A percentile compares a stretch with the other conserved stretches of the same genome.
Conservation (phyloP, 2,113 vertebrate genomes). For the Perca schrenkii region DNA sequence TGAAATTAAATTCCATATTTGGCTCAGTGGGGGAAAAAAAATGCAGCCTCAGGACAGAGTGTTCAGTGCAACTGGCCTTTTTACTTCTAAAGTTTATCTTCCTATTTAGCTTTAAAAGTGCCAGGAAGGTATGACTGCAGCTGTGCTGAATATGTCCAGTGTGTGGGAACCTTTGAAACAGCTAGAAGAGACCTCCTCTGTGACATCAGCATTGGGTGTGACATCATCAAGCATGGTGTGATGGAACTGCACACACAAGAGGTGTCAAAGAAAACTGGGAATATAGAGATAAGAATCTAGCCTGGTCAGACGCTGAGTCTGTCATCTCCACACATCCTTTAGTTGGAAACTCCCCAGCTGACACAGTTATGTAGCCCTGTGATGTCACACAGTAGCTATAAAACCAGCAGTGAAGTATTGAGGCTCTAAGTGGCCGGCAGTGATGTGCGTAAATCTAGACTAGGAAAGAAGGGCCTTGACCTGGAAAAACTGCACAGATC, state of each 20-base stretch:
- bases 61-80: constrained; percentile 14
- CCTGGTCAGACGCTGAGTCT: constrained; percentile 37
- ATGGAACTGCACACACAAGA: constrained; percentile 49
- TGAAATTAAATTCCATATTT: constrained; percentile 14
- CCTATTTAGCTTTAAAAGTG: constrained; percentile 24
- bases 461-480: constrained; percentile 27
- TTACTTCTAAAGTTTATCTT: constrained; percentile 42
- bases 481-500: constrained; percentile 31
- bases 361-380: constrained; percentile 31
- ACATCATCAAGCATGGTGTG: constrained; percentile 54
- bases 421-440: constrained; percentile 36
- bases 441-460: constrained; percentile 34
- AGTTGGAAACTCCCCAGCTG: constrained; percentile 53
- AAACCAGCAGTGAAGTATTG: constrained; percentile 43
- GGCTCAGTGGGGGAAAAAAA: constrained; percentile 1
- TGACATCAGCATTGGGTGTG: constrained; percentile 53
- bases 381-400: constrained; percentile 66
- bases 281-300: constrained; percentile 26
- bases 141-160: constrained; percentile 41
- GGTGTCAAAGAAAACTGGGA: constrained; percentile 42
- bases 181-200: constrained; percentile 39
- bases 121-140: constrained; percentile 50
- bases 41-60: constrained; percentile 1
- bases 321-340: constrained; percentile 48
- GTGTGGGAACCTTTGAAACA: constrained; percentile 56